Percentiles rank a stretch among this genome's conserved stretches.
phyloP scores from a whole-genome alignment of 2,888 invertebrate genomes.

The Ischnura elegans region DNA sequence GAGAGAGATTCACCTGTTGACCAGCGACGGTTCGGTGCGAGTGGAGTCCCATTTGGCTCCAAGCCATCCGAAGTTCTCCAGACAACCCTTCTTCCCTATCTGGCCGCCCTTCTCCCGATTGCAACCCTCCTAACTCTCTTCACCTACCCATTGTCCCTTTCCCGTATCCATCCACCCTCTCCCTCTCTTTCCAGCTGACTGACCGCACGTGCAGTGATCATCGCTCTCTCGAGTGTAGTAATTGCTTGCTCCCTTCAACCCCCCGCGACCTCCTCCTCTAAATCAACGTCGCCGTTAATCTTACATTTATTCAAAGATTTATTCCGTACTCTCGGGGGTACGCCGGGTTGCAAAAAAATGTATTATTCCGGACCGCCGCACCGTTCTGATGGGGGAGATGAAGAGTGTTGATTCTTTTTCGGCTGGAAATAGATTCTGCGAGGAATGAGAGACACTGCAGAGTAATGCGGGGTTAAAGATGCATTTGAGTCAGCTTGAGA shows the following conservation, averaged over 20 bases:
- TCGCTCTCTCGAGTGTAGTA: conserved; percentile 31
- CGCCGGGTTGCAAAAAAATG: neutral
- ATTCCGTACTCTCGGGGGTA: neutral
- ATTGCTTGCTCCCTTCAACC: neutral
- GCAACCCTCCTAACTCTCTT: neutral
- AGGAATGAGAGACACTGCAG: too few relatives aligned
- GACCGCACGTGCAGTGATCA: conserved; percentile 24
- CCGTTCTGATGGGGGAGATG: neutral
- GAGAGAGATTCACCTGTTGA: conserved; percentile 8
- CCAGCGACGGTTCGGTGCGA: neutral
- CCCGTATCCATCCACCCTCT: neutral
- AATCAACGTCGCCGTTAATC: conserved; percentile 25
- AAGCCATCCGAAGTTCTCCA: neutral
- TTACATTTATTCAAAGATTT: conserved; percentile 11
- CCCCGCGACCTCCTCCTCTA: neutral
- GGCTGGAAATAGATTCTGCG: too few relatives aligned
- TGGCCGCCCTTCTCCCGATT: neutral
- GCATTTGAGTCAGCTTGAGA: too few relatives aligned
- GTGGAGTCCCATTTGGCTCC: conserved; percentile 25
- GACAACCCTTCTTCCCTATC: conserved; percentile 31
- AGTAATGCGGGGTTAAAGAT: too few relatives aligned
- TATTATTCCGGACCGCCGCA: neutral
- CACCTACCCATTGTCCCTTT: neutral
- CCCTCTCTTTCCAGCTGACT: neutral
- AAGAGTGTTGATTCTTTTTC: neutral